Conservation (phyloP, 1,140 invertebrate genomes). For the Pomacea maculata region DNA sequence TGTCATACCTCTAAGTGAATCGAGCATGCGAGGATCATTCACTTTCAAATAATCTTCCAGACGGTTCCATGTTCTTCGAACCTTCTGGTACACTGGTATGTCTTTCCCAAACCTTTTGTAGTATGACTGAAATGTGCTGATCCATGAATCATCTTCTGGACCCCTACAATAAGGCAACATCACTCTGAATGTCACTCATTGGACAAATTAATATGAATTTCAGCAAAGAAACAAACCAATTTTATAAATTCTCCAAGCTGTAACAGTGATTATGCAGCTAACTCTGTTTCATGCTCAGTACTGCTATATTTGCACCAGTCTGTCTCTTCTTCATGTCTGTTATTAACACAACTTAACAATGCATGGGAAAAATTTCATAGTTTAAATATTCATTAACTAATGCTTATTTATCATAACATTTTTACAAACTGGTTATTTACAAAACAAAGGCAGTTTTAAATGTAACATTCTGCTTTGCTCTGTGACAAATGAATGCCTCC, state of each 20-base stretch:
- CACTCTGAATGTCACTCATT: background rate
- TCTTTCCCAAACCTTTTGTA: background rate
- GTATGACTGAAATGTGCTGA: background rate
- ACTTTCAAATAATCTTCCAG: conserved; percentile 10
- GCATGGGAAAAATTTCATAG: no score
- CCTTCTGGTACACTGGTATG: conserved; percentile 3
- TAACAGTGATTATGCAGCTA: background rate
- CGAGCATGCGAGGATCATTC: conserved; percentile 7
- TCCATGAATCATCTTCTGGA: background rate
- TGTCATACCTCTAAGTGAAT: conserved; percentile 12
- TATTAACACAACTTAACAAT: no score
- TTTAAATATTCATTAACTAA: no score
- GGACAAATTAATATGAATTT: background rate
- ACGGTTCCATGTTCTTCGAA: conserved; percentile 14
- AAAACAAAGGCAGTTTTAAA: no score
- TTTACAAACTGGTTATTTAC: no score
- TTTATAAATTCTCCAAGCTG: background rate
- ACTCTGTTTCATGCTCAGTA: background rate
- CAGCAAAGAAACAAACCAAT: background rate
- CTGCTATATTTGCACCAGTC: no score
- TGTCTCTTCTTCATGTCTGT: no score
- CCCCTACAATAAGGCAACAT: background rate
- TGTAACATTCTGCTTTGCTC: no score
- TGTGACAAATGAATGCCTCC: no score
- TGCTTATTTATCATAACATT: no score